phyloP scores from a whole-genome alignment of 2,113 vertebrate species.

The Semicossyphus pulcher region DNA sequence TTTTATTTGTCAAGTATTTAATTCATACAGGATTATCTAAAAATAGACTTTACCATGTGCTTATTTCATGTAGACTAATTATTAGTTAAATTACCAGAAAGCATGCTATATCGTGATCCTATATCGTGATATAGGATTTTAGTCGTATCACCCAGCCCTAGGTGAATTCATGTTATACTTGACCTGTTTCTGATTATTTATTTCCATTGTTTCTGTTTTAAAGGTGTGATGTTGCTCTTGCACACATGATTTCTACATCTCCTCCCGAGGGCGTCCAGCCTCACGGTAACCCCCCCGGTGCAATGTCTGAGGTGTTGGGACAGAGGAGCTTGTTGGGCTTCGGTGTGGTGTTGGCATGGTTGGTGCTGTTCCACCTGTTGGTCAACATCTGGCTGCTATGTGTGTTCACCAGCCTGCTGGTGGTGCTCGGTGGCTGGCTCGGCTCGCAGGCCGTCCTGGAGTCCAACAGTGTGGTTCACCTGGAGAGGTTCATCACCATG shows the following conservation, averaged over 20 bases:
- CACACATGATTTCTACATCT: constrained; percentile 6
- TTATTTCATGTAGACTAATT: no score
- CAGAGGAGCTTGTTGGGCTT: constrained; percentile 82
- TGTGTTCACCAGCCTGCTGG: constrained; percentile 86
- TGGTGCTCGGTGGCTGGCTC: constrained; percentile 89
- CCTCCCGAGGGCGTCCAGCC: background rate
- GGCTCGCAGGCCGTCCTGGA: constrained; percentile 80
- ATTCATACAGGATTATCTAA: no score
- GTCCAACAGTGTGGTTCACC: constrained; percentile 81
- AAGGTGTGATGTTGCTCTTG: constrained; percentile 14
- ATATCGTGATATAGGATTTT: no score
- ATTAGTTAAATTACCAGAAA: no score
- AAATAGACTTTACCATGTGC: no score
- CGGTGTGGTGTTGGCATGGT: constrained; percentile 82
- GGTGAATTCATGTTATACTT: no score
- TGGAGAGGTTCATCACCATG: constrained; percentile 89
- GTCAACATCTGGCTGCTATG: constrained; percentile 89
- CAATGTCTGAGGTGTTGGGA: constrained; percentile 76
- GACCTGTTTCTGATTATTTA: no score
- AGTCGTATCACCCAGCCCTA: no score
- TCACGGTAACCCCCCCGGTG: background rate
- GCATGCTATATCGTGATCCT: no score
- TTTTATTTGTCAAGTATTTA: no score
- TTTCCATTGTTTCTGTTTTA: constrained; percentile 9
- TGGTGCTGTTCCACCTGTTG: constrained; percentile 89